phyloP scores from a whole-genome alignment of 2,888 invertebrate genomes.

The Cephus pygmeus region DNA sequence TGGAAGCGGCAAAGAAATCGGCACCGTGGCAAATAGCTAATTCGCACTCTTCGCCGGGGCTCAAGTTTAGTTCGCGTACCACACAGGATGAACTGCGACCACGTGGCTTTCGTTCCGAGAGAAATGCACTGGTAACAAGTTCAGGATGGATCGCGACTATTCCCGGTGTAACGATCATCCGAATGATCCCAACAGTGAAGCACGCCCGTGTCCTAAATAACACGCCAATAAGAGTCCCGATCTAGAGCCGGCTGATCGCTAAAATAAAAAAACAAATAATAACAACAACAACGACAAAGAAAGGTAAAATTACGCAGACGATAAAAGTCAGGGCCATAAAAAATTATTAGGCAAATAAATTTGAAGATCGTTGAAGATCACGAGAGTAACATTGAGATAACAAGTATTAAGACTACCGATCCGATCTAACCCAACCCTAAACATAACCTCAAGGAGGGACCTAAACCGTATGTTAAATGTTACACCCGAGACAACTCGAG shows the following conservation, averaged over 20 bases:
- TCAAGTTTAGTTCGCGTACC: constrained; percentile 29
- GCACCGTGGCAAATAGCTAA: constrained; percentile 50
- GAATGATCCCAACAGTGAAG: no score
- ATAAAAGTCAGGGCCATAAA: background rate
- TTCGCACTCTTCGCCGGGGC: constrained; percentile 44
- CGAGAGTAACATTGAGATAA: background rate
- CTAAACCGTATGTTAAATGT: background rate
- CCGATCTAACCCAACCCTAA: background rate
- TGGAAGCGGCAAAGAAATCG: constrained; percentile 4
- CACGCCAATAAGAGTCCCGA: background rate
- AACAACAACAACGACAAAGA: no score
- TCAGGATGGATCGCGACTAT: background rate
- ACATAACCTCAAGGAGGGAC: background rate
- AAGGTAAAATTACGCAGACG: background rate
- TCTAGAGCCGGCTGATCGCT: background rate
- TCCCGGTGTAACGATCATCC: background rate
- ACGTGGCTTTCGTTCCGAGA: background rate
- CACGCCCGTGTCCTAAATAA: background rate
- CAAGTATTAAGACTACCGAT: background rate
- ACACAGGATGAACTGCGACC: constrained; percentile 29
- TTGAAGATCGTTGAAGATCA: background rate
- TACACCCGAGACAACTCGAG: background rate
- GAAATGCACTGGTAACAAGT: background rate
- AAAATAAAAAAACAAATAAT: background rate
- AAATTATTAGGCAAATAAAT: background rate